Evolutionary conservation across 2,113 vertebrate genomes (phyloP).

Genomic region (Ivindomyrus marchei): DNA sequence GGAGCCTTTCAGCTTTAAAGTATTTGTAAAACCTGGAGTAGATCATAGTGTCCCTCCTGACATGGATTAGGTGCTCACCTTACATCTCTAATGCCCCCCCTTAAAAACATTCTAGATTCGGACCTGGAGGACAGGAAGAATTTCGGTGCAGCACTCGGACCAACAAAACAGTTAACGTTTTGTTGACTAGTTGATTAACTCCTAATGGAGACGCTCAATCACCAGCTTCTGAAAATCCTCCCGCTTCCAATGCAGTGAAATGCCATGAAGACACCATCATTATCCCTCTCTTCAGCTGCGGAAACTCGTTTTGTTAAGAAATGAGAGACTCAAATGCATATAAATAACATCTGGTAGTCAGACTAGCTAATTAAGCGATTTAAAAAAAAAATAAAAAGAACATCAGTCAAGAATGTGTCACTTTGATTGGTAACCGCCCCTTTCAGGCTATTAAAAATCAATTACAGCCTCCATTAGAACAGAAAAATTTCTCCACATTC

Average conservation of each 20-base stretch:
- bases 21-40: too few species aligned
- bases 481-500: background rate
- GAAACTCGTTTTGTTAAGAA: background rate
- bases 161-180: background rate
- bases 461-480: background rate
- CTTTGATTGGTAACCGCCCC: background rate
- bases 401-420: background rate
- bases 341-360: slow-evolving; percentile 11
- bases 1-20: too few species aligned
- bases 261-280: background rate
- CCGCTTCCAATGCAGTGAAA: background rate
- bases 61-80: too few species aligned
- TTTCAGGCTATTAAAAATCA: slow-evolving; percentile 19
- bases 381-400: background rate
- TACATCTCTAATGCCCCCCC: background rate
- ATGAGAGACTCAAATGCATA: background rate
- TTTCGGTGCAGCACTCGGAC: background rate
- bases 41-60: too few species aligned
- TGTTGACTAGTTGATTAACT: background rate
- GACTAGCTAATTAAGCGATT: background rate
- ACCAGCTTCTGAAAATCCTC: background rate
- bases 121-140: background rate
- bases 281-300: background rate
- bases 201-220: background rate
- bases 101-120: background rate